phyloP scores from a whole-genome alignment of 2,888 invertebrate species.

The Chrysopilus asiliformis region DNA sequence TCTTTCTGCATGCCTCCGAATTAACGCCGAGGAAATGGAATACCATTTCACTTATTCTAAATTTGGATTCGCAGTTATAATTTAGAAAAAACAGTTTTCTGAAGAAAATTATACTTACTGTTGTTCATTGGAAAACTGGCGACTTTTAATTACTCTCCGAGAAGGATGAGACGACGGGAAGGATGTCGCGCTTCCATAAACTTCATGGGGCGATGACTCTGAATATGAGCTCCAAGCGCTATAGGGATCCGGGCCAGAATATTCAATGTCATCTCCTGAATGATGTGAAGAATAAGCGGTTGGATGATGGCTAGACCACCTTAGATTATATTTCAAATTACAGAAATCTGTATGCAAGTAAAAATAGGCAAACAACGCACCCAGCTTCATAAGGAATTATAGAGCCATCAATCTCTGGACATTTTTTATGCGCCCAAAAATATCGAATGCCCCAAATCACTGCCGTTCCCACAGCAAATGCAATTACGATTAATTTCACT shows the following conservation, averaged over 20 bases:
- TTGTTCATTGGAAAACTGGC: constrained; percentile 20
- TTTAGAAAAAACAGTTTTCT: background rate
- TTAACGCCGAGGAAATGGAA: constrained; percentile 32
- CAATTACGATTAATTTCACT: constrained; percentile 30
- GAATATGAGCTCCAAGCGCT: constrained; percentile 14
- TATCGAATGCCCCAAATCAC: constrained; percentile 29
- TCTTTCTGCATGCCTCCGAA: constrained; percentile 35
- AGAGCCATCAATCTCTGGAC: constrained; percentile 18
- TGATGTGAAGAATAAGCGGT: background rate
- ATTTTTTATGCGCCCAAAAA: constrained; percentile 17
- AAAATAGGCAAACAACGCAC: constrained; percentile 19
- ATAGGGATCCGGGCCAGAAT: constrained; percentile 15
- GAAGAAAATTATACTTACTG: constrained; percentile 20
- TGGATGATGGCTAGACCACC: no score
- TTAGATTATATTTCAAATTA: background rate
- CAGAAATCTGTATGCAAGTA: background rate
- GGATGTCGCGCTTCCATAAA: no score
- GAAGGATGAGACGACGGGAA: no score
- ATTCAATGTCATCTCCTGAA: background rate
- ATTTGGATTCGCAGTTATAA: no score
- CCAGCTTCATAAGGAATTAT: constrained; percentile 28
- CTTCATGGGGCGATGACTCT: constrained; percentile 8
- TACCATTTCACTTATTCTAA: constrained; percentile 31
- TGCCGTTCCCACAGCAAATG: constrained; percentile 31
- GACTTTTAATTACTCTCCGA: constrained; percentile 5